phyloP scores from a whole-genome alignment of 2,797 vertebrate genomes.

The Myoxocephalus aenaeus region DNA sequence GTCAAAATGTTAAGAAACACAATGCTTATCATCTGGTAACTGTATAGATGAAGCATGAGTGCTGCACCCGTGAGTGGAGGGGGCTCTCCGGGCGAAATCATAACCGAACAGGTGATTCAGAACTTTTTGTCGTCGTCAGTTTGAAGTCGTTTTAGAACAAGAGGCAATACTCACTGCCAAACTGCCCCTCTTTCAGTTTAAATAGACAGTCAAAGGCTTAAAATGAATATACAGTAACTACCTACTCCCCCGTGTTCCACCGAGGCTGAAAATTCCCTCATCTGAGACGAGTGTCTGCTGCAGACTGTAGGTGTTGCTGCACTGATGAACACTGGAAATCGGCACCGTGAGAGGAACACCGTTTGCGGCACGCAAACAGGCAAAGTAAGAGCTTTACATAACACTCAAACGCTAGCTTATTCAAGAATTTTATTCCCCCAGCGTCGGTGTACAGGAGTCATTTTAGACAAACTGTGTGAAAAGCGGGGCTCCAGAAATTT shows the following conservation, averaged over 20 bases:
- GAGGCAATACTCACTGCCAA: slow-evolving; percentile 31
- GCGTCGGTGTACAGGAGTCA: slow-evolving; percentile 22
- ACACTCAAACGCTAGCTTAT: slow-evolving; percentile 54
- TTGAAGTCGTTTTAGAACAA: slow-evolving; percentile 42
- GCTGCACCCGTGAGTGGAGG: slow-evolving; percentile 33
- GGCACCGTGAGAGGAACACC: slow-evolving; percentile 39
- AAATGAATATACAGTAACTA: slow-evolving; percentile 69
- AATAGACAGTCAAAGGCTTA: slow-evolving; percentile 53
- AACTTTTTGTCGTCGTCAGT: slow-evolving; percentile 35
- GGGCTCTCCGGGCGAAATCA: slow-evolving; percentile 69
- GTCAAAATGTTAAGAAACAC: slow-evolving; percentile 44
- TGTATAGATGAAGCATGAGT: not conserved
- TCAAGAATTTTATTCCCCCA: slow-evolving; percentile 38
- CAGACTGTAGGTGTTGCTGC: slow-evolving; percentile 51
- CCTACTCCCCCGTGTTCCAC: slow-evolving; percentile 69
- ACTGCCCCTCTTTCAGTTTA: slow-evolving; percentile 53
- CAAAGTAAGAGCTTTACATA: slow-evolving; percentile 48
- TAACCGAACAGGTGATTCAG: slow-evolving; percentile 54
- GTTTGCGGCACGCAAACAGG: slow-evolving; percentile 21
- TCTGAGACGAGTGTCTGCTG: slow-evolving; percentile 50
- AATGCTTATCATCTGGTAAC: slow-evolving; percentile 8
- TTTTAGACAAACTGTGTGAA: slow-evolving; percentile 48
- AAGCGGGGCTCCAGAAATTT: slow-evolving; percentile 32
- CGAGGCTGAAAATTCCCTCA: slow-evolving; percentile 67
- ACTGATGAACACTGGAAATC: slow-evolving; percentile 52